These are phyloP conservation scores for Mastacembelus armatus DNA, from an alignment of 2,797 vertebrate genomes.

Conservation along the genomic window DNA sequence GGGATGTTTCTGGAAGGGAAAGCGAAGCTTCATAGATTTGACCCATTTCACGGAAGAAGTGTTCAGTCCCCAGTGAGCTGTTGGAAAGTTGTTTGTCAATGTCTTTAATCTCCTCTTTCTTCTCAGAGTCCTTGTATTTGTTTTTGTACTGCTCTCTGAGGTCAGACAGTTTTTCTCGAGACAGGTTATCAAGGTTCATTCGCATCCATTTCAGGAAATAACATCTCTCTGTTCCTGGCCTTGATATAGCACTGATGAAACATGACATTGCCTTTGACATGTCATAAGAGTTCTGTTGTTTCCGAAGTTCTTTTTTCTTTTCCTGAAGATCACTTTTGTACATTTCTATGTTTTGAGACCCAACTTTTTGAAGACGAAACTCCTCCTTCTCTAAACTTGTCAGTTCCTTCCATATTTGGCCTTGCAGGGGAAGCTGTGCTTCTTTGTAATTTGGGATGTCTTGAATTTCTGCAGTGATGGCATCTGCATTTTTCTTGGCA, in stretches of 20 bases:
- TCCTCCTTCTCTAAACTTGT: conserved; percentile 81
- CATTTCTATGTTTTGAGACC: conserved; percentile 56
- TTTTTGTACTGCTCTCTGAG: conserved; percentile 74
- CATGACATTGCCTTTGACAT: conserved; percentile 69
- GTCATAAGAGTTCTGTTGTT: conserved; percentile 64
- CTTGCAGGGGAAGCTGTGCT: conserved; percentile 82
- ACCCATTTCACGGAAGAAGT: conserved; percentile 87
- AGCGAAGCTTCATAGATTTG: conserved; percentile 86
- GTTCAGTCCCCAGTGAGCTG: conserved; percentile 84
- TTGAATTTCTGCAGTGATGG: conserved; percentile 71
- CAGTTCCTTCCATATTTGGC: conserved; percentile 76
- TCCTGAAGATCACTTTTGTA: conserved; percentile 70
- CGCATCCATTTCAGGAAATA: conserved; percentile 88
- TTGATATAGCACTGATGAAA: conserved; percentile 79
- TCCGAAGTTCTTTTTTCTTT: conserved; percentile 54
- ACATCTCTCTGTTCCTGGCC: conserved; percentile 60
- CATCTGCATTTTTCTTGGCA: conserved; percentile 69
- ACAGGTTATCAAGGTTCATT: conserved; percentile 80
- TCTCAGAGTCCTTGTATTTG: conserved; percentile 58
- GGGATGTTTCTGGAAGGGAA: conserved; percentile 50
- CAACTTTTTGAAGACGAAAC: conserved; percentile 70
- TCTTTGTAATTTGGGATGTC: conserved; percentile 64
- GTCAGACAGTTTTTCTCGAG: conserved; percentile 56
- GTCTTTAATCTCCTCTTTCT: conserved; percentile 62
- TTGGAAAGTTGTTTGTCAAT: conserved; percentile 75